phyloP scores from a whole-genome alignment of 1,140 invertebrate genomes.

The Euglossa dilemma region DNA sequence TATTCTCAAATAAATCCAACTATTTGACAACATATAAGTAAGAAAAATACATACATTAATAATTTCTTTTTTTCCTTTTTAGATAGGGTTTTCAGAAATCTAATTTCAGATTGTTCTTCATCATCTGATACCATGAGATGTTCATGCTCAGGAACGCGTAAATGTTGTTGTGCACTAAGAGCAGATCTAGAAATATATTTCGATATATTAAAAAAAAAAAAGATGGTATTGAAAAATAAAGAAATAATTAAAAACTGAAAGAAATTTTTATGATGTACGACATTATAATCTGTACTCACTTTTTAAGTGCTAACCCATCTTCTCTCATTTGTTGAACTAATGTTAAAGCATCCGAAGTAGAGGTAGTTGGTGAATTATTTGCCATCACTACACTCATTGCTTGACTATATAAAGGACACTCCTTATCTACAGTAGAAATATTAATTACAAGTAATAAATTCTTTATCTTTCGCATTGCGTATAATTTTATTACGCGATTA shows the following conservation, averaged over 20 bases:
- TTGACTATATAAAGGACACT: constrained; percentile 96
- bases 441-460: constrained; percentile 16
- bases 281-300: constrained; percentile 81
- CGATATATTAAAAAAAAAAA: constrained; percentile 9
- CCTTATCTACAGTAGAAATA: constrained; percentile 87
- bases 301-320: constrained; percentile 94
- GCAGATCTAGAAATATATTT: constrained; percentile 77
- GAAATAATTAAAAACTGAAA: background rate
- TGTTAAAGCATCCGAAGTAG: constrained; percentile 86
- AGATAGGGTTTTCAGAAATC: constrained; percentile 91
- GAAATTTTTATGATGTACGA: background rate
- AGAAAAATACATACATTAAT: constrained; percentile 86
- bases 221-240: background rate
- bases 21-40: background rate
- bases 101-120: constrained; percentile 86
- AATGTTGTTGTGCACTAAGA: constrained; percentile 85
- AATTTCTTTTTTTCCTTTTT: constrained; percentile 95
- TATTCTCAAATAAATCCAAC: background rate
- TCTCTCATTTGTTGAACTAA: constrained; percentile 95
- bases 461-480: constrained; percentile 17
- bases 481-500: constrained; percentile 7
- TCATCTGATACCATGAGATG: constrained; percentile 83
- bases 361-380: constrained; percentile 83
- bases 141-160: constrained; percentile 79
- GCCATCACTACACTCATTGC: constrained; percentile 86